Evolutionary conservation across 2,113 vertebrate genomes (phyloP).

Genomic region (Equus przewalskii): DNA sequence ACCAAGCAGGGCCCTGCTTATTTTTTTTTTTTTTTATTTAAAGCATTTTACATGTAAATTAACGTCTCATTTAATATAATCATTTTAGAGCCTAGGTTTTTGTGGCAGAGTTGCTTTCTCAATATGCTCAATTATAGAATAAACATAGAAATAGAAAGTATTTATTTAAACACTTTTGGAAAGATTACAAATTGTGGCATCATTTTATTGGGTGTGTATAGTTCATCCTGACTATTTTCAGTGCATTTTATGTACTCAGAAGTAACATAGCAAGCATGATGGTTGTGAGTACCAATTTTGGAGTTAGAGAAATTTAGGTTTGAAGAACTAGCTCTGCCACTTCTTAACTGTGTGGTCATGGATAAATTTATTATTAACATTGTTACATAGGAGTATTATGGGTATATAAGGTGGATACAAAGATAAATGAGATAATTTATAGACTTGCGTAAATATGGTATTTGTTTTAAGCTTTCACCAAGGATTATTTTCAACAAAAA

Average conservation of each 20-base stretch:
- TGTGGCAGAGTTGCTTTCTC: not conserved
- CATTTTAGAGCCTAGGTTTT: conserved; percentile 27
- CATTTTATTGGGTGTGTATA: not conserved
- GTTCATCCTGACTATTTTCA: not conserved
- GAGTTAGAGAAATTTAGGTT: not conserved
- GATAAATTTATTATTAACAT: not conserved
- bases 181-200: not conserved
- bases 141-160: not conserved
- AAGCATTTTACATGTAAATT: not conserved
- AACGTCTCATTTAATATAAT: conserved; percentile 6
- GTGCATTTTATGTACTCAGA: not conserved
- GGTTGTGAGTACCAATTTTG: not conserved
- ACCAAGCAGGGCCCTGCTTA: no score
- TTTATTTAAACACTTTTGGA: not conserved
- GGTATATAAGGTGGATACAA: not conserved
- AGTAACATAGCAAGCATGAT: not conserved
- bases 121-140: not conserved
- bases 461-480: not conserved
- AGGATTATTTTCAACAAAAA: conserved; percentile 4
- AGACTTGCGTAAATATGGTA: not conserved
- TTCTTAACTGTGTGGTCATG: not conserved
- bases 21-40: not conserved
- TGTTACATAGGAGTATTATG: not conserved
- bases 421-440: not conserved
- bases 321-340: not conserved